phyloP scores from a whole-genome alignment of 2,113 vertebrate genomes.

The Tragelaphus buxtoni region DNA sequence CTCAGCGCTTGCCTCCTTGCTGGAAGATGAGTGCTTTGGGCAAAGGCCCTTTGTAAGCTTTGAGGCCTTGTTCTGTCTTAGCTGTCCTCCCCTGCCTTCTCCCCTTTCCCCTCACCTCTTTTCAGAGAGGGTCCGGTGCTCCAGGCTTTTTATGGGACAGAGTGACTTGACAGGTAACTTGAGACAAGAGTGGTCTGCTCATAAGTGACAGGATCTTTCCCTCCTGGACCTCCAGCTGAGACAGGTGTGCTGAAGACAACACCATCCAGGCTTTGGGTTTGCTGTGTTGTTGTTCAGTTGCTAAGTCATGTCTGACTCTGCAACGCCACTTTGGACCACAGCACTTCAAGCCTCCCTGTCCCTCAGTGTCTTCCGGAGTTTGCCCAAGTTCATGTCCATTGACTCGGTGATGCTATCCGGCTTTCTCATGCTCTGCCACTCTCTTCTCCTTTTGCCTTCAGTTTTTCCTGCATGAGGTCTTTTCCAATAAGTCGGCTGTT shows the following conservation, averaged over 20 bases:
- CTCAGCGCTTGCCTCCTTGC: background rate
- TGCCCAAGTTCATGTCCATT: background rate
- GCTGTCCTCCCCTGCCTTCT: background rate
- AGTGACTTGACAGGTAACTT: background rate
- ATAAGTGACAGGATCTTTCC: too few relatives aligned
- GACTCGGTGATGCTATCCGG: background rate
- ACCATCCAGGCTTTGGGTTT: background rate
- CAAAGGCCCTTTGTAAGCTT: background rate
- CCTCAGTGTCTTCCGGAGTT: background rate
- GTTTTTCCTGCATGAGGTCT: background rate
- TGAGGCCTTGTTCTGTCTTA: background rate
- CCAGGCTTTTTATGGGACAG: background rate
- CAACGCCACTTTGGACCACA: background rate
- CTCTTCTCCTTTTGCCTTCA: background rate
- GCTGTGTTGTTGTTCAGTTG: accelerated
- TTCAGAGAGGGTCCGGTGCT: background rate
- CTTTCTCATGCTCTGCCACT: background rate
- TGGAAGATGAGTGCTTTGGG: background rate
- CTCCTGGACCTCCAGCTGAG: background rate
- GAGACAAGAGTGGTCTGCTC: background rate
- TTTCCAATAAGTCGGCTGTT: background rate
- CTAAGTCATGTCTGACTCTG: background rate
- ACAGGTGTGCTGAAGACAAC: background rate
- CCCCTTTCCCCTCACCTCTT: background rate
- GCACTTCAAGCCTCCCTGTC: background rate